Percentiles rank a stretch among this genome's conserved stretches.
Evolutionary conservation across 2,888 invertebrate genomes (phyloP).

Genomic region (Stratiomys singularior): DNA sequence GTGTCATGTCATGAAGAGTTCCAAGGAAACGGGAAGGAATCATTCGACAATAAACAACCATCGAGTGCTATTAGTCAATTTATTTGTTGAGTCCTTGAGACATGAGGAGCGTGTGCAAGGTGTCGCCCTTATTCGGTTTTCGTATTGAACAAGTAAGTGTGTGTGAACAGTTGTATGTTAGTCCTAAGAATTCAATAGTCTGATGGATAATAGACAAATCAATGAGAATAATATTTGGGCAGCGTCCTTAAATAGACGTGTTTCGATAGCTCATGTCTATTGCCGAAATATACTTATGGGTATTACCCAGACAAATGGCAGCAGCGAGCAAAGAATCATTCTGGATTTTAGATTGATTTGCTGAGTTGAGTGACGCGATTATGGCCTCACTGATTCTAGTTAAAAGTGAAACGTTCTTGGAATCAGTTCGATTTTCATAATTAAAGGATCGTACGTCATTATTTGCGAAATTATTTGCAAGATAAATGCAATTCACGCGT

Average conservation of each 20-base stretch:
- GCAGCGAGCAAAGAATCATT: too few relatives aligned
- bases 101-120: constrained; percentile 30
- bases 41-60: constrained; percentile 46
- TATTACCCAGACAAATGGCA: too few relatives aligned
- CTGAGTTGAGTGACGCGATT: too few relatives aligned
- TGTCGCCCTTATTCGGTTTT: neutral
- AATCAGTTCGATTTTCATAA: too few relatives aligned
- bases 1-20: constrained; percentile 7
- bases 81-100: constrained; percentile 45
- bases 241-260: constrained; percentile 41
- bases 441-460: too few relatives aligned
- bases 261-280: constrained; percentile 30
- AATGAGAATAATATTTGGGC: constrained; percentile 46
- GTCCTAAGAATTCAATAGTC: constrained; percentile 14
- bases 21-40: constrained; percentile 41
- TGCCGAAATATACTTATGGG: neutral
- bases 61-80: constrained; percentile 48
- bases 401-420: too few relatives aligned
- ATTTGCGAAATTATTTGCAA: too few relatives aligned
- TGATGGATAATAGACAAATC: constrained; percentile 44
- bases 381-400: too few relatives aligned
- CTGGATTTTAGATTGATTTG: too few relatives aligned
- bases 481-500: too few relatives aligned
- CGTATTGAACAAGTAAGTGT: neutral
- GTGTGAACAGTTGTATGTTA: neutral